Percentiles rank a stretch among this genome's conserved stretches.
Evolutionary conservation across 2,888 invertebrate species (phyloP).

Genomic region (Scelioninae gen. 1): DNA sequence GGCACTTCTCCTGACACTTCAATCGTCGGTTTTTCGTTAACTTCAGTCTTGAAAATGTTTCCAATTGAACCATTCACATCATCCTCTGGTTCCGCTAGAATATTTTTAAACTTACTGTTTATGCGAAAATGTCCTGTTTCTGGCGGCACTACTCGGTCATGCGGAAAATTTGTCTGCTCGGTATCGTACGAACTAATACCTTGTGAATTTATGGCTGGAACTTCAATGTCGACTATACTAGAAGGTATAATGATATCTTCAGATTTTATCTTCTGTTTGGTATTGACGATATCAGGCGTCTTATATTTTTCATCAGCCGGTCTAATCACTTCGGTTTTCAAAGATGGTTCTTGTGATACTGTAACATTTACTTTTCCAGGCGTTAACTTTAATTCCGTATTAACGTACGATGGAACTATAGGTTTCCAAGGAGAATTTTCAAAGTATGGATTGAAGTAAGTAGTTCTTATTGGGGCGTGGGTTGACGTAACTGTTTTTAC

Average conservation of each 20-base stretch:
- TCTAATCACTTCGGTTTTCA: slow-evolving; percentile 18
- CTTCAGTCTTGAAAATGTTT: slow-evolving; percentile 28
- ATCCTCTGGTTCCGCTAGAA: slow-evolving; percentile 72
- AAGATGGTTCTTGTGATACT: neutral
- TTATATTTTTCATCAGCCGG: slow-evolving; percentile 8
- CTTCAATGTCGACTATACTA: slow-evolving; percentile 51
- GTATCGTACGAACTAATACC: slow-evolving; percentile 75
- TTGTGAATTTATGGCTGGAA: slow-evolving; percentile 55
- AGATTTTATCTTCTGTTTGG: slow-evolving; percentile 25
- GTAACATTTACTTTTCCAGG: slow-evolving; percentile 53
- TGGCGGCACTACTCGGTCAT: slow-evolving; percentile 78
- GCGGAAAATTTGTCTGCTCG: slow-evolving; percentile 78
- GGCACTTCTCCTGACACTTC: slow-evolving; percentile 80
- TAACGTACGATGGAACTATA: slow-evolving; percentile 79
- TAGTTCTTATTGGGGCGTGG: slow-evolving; percentile 74
- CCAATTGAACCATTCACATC: slow-evolving; percentile 3
- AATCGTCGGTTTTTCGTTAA: slow-evolving; percentile 73
- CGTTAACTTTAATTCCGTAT: slow-evolving; percentile 76
- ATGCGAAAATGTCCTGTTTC: slow-evolving; percentile 79
- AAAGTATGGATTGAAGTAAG: slow-evolving; percentile 80
- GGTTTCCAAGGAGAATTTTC: slow-evolving; percentile 83
- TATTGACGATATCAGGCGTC: neutral
- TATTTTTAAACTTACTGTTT: slow-evolving; percentile 81
- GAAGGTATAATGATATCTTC: slow-evolving; percentile 62
- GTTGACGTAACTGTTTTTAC: slow-evolving; percentile 80